Base-by-base conservation (phyloP, 37 sponge, comb jelly and placozoan genomes). In the Halisarca cf. caerulea region DNA sequence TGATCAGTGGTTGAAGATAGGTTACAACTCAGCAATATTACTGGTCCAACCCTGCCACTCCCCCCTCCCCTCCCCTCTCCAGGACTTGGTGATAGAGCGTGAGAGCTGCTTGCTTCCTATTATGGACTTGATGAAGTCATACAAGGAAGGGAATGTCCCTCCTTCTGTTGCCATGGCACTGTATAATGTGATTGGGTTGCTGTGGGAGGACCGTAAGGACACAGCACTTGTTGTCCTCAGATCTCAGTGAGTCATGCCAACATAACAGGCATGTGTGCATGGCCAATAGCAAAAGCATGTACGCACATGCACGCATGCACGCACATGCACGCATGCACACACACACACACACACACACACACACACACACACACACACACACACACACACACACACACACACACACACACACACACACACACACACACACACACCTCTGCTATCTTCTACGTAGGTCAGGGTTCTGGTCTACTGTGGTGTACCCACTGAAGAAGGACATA, bases 121-220 rank as follows among this genome's bases (percentile, higher is more conserved):
- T 23, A 51, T 92, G 70, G 84, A 84, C 1, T 53, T 89, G 66
- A 59, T 92, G 3, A 75, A 59, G 18, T 40, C 89, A 27, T 32
- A 71, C 20, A 71, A 87, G 32, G 77, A 81, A 58, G 92, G 64
- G 7, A 0, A 44, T 24, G 33, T 59, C 6, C 59, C 35, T 45
- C 53, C 42, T 18, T n/a, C n/a, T 37, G 25, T 74, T n/a, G 77
- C 77, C 45, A 36, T 37, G 43, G 42, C 77, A 3, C 38, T 40
- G 24, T 40, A 40, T 37, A 21, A 38, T 74, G 77, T 92, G 36
- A 59, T 92, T 33, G 42, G 83, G 9, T 20, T 45, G 38, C 86
- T 92, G 37, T 92, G 92, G 92, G 41, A 79, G 39, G 89, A 85
- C 21, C 27, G 89, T 2, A 85, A 86, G 57, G 86, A 86, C 38